A percentile compares a stretch with the other conserved stretches of the same genome.
Conservation (phyloP, 2,888 invertebrate genomes). For the Brachypalpus laphriformis region DNA sequence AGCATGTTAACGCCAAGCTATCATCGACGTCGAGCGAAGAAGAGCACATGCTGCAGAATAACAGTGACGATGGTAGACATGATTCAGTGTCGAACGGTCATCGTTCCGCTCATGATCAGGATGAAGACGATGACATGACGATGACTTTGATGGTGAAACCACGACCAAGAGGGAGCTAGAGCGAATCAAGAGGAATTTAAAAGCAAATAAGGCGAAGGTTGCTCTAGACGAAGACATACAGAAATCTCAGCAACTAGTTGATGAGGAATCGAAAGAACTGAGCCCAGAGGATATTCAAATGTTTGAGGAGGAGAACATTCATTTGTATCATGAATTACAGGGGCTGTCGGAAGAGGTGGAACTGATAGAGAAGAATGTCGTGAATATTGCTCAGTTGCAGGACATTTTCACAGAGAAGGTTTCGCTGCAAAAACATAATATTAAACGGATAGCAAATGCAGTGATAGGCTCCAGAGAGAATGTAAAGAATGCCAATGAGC, state of each 20-base stretch:
- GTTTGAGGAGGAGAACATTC: constrained; percentile 95
- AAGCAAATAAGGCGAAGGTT: constrained; percentile 76
- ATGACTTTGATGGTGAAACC: constrained; percentile 62
- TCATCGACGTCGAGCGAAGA: constrained; percentile 45
- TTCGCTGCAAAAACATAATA: constrained; percentile 95
- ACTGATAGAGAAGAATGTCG: constrained; percentile 95
- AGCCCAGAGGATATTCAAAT: constrained; percentile 95
- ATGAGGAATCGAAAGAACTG: constrained; percentile 83
- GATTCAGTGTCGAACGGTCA: constrained; percentile 70
- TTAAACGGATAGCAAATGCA: constrained; percentile 94
- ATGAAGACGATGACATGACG: constrained; percentile 55
- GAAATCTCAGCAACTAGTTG: constrained; percentile 78
- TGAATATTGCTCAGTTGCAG: constrained; percentile 97
- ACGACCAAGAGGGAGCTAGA: constrained; percentile 35
- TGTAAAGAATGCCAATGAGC: constrained; percentile 97
- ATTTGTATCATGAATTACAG: constrained; percentile 93
- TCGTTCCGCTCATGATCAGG: constrained; percentile 66
- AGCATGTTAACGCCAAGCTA: constrained; percentile 31
- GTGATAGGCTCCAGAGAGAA: constrained; percentile 97
- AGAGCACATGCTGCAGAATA: constrained; percentile 73
- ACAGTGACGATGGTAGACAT: constrained; percentile 78
- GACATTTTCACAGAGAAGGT: constrained; percentile 98
- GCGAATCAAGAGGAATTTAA: constrained; percentile 56
- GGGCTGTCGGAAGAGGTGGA: constrained; percentile 95
- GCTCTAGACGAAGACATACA: constrained; percentile 81